These are phyloP conservation scores for Scortum barcoo DNA, from an alignment of 2,113 vertebrate genomes.

Conservation along the genomic window DNA sequence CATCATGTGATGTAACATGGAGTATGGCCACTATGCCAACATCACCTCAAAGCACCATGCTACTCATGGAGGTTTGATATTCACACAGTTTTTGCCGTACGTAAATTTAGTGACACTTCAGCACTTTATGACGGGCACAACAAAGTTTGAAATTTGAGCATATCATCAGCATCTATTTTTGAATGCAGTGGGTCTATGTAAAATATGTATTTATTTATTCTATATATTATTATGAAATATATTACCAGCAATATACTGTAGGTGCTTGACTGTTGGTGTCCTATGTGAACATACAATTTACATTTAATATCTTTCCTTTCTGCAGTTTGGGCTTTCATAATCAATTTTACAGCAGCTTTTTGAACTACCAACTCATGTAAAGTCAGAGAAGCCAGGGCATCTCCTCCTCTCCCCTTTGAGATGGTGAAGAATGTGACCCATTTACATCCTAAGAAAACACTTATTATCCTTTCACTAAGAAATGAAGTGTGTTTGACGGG, in stretches of 20 bases:
- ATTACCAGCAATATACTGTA: neutral
- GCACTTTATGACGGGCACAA: neutral
- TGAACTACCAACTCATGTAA: neutral
- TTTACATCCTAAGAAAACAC: conserved; percentile 65
- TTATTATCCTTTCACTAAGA: conserved; percentile 53
- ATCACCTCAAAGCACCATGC: neutral
- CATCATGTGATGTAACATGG: neutral
- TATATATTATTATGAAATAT: neutral
- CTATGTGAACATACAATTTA: neutral
- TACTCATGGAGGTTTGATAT: neutral
- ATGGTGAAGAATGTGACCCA: conserved; percentile 47
- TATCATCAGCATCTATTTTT: neutral
- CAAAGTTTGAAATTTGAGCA: neutral
- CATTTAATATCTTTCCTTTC: neutral
- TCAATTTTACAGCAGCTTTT: neutral
- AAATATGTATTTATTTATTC: neutral
- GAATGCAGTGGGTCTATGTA: neutral
- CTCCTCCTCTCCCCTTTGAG: neutral
- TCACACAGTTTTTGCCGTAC: neutral
- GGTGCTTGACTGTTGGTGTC: neutral
- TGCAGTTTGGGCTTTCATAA: neutral
- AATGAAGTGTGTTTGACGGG: conserved; percentile 54
- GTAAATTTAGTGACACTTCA: neutral
- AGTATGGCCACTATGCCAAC: neutral
- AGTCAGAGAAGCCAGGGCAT: neutral